Percentiles rank a stretch among this genome's conserved stretches.
phyloP scores from a whole-genome alignment of 30 jellyfish, hydroid and myxozoan species.

The Aurelia sp. region DNA sequence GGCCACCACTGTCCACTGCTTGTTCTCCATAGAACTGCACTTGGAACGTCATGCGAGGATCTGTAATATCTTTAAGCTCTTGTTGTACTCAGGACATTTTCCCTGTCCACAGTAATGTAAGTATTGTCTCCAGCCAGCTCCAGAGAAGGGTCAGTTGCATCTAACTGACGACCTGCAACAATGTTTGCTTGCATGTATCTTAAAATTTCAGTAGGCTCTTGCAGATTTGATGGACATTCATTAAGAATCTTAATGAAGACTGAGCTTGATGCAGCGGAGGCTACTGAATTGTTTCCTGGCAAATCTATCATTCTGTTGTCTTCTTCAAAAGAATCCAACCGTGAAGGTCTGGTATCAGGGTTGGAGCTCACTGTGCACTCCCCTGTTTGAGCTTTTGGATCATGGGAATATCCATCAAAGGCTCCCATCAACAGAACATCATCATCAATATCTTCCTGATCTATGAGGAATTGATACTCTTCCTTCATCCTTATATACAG shows the following conservation, averaged over 20 bases:
- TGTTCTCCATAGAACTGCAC: conserved; percentile 63
- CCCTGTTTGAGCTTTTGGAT: no score
- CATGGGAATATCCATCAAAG: not conserved
- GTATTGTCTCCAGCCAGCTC: conserved; percentile 46
- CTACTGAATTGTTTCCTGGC: no score
- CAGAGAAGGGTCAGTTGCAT: conserved; percentile 4
- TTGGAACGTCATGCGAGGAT: conserved; percentile 48
- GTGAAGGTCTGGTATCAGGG: no score
- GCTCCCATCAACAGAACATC: not conserved
- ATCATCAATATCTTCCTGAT: conserved; percentile 32
- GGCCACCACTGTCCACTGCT: conserved; percentile 60
- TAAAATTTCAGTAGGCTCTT: conserved; percentile 42
- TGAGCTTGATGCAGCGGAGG: not conserved
- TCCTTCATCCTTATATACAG: conserved; percentile 20
- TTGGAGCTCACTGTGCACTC: no score
- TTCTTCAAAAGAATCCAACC: no score
- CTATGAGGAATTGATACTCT: conserved; percentile 22
- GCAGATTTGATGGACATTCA: conserved; percentile 1
- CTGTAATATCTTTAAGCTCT: conserved; percentile 32
- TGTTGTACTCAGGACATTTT: conserved; percentile 20
- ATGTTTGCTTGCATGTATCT: conserved; percentile 37
- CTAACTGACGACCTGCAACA: conserved; percentile 49
- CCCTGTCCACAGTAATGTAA: conserved; percentile 56
- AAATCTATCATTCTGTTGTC: no score
- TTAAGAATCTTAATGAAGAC: not conserved